Evolutionary conservation across 2,797 vertebrate species (phyloP).

Genomic region (Siniperca scherzeri): DNA sequence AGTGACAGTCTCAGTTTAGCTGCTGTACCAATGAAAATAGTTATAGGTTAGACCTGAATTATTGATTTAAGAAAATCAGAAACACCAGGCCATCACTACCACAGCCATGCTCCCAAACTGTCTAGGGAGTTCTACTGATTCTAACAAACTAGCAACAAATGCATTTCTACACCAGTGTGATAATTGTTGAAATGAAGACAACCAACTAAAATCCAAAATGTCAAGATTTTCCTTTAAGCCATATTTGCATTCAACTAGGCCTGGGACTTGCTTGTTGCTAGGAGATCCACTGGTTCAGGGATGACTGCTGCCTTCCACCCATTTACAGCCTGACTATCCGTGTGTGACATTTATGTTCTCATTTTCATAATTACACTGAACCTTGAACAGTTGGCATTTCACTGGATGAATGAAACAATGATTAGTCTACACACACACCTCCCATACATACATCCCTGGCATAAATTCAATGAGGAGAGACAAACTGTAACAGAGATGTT

Average conservation of each 20-base stretch:
- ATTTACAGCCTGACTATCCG: conserved; percentile 34
- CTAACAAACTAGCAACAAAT: not conserved
- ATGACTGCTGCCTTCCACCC: conserved; percentile 33
- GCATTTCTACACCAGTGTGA: not conserved
- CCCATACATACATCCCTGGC: conserved; percentile 55
- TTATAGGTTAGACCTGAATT: conserved; percentile 26
- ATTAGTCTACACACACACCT: conserved; percentile 47
- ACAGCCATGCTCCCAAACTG: not conserved
- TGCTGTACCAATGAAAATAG: conserved; percentile 17
- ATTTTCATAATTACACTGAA: conserved; percentile 71
- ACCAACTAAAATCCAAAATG: conserved; percentile 4
- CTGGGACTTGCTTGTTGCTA: conserved; percentile 39
- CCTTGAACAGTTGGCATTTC: conserved; percentile 74
- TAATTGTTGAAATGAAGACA: conserved; percentile 10
- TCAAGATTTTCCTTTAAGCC: conserved; percentile 22
- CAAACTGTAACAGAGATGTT: conserved; percentile 6
- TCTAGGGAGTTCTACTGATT: not conserved
- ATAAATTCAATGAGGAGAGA: conserved; percentile 44
- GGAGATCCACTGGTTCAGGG: conserved; percentile 24
- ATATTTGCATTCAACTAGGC: conserved; percentile 11
- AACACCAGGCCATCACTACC: not conserved
- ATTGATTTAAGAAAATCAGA: conserved; percentile 19
- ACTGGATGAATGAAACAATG: conserved; percentile 63
- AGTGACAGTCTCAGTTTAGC: conserved; percentile 33
- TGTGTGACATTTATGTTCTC: conserved; percentile 62